A percentile compares a stretch with the other conserved stretches of the same genome.
Conservation (phyloP, 1,140 invertebrate species). For the Diplogasteroides magnus region DNA sequence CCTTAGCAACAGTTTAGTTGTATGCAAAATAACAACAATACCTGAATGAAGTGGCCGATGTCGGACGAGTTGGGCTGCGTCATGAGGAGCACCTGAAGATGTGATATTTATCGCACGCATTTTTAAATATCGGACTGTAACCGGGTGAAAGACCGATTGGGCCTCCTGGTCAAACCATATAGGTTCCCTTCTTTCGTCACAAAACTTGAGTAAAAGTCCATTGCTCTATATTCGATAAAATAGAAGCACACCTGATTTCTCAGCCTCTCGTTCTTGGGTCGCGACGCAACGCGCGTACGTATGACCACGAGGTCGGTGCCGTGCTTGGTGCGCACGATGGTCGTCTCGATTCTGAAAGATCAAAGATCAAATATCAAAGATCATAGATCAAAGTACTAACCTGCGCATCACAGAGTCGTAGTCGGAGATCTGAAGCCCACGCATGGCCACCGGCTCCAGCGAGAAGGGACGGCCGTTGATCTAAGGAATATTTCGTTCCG, state of each 20-base stretch:
- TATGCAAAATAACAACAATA: too few relatives aligned
- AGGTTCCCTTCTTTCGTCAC: not conserved
- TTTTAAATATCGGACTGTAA: too few relatives aligned
- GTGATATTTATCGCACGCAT: not conserved
- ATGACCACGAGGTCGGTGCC: not conserved
- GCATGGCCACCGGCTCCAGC: not conserved
- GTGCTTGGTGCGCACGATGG: not conserved
- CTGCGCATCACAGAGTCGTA: not conserved
- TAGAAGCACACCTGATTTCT: not conserved
- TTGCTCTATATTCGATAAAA: too few relatives aligned
- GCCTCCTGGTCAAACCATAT: too few relatives aligned
- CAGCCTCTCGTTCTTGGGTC: not conserved
- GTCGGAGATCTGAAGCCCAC: not conserved
- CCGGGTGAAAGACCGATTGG: too few relatives aligned
- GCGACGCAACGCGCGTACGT: not conserved
- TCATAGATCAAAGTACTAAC: not conserved
- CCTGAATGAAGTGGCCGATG: not conserved
- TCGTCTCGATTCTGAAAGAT: not conserved
- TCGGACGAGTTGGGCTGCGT: not conserved
- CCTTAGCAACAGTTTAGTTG: too few relatives aligned
- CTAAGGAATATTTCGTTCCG: too few relatives aligned
- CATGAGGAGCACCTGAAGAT: not conserved
- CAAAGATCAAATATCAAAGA: not conserved
- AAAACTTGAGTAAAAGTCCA: too few relatives aligned
- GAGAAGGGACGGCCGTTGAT: not conserved